A percentile compares a stretch with the other conserved stretches of the same genome.
phyloP scores from a whole-genome alignment of 2,888 invertebrate species.

The Athripsodes cinereus region DNA sequence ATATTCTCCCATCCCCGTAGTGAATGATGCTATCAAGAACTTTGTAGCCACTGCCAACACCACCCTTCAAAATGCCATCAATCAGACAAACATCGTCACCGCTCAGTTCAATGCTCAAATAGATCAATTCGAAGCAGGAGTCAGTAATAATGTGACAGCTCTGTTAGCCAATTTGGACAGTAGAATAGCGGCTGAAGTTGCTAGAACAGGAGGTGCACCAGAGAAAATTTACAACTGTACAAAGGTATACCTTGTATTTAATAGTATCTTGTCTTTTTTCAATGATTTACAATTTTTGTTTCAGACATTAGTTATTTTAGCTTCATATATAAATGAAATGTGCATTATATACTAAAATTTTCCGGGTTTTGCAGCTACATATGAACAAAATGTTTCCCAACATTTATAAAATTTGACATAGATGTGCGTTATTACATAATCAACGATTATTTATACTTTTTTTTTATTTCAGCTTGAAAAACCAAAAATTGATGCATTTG shows the following conservation, averaged over 20 bases:
- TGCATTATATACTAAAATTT: no score
- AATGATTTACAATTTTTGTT: no score
- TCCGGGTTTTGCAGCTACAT: background rate
- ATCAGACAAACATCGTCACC: background rate
- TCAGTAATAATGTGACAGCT: background rate
- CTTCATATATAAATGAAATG: no score
- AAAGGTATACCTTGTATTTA: background rate
- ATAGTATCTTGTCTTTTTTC: no score
- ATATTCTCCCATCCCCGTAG: background rate
- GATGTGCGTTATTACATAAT: no score
- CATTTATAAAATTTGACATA: no score
- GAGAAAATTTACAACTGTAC: background rate
- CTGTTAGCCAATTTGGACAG: background rate
- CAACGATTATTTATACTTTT: no score
- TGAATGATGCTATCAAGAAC: background rate
- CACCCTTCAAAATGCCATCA: background rate
- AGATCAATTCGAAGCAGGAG: background rate
- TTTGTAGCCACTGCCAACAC: background rate
- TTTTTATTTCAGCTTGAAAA: background rate
- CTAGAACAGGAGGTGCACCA: background rate
- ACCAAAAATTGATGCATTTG: background rate
- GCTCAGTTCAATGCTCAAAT: background rate
- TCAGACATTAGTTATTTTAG: no score
- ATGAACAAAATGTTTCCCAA: background rate
- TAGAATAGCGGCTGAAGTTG: background rate